phyloP scores from a whole-genome alignment of 1,140 invertebrate genomes.

The Papilio dardanus region DNA sequence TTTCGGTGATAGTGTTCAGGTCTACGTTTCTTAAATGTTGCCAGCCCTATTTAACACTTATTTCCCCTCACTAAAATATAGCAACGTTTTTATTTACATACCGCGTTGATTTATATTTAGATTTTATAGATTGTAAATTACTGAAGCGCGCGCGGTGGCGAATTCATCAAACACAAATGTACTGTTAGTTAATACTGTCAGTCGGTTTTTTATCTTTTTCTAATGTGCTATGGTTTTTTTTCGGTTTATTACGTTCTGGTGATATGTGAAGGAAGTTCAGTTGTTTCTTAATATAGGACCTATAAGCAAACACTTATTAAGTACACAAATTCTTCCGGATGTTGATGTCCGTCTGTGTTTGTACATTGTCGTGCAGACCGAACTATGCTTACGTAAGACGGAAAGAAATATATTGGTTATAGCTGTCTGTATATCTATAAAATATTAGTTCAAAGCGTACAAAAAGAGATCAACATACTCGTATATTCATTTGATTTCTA shows the following conservation, averaged over 20 bases:
- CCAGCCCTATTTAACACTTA: not conserved
- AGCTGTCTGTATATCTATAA: not conserved
- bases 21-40: not conserved
- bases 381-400: not conserved
- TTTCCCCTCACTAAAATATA: not conserved
- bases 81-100: constrained; percentile 8
- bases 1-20: not conserved
- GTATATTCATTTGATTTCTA: not conserved
- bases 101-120: constrained; percentile 18
- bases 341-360: not conserved
- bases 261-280: not conserved
- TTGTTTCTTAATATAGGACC: not conserved
- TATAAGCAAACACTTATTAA: not conserved
- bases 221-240: not conserved
- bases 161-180: not conserved
- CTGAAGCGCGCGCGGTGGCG: not conserved
- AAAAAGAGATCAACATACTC: not conserved
- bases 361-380: not conserved
- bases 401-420: not conserved
- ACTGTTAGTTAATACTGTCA: not conserved
- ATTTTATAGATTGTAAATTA: constrained; percentile 9
- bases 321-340: not conserved
- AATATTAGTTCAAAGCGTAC: not conserved
- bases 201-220: not conserved
- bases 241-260: not conserved